Evolutionary conservation across 2,113 vertebrate species (phyloP).

Genomic region (Gallinago paraguaiae): DNA sequence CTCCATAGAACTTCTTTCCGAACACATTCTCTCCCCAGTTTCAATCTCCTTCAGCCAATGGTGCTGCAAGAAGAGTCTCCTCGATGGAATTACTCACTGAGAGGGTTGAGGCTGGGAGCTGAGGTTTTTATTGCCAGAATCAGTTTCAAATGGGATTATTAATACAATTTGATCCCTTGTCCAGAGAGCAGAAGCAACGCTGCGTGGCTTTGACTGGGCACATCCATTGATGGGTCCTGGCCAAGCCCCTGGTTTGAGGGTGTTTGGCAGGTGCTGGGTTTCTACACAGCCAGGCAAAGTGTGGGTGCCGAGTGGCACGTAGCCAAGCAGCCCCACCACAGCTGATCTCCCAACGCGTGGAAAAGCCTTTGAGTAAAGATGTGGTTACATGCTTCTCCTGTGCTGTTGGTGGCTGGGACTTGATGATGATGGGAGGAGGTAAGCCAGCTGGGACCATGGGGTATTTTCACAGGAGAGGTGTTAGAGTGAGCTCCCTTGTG

Average conservation of each 20-base stretch:
- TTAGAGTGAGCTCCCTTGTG: not conserved
- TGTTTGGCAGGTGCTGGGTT: not conserved
- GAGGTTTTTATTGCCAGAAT: not conserved
- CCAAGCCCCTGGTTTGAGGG: not conserved
- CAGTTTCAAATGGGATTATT: not conserved
- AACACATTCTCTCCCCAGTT: not conserved
- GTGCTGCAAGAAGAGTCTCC: not conserved
- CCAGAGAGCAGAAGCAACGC: not conserved
- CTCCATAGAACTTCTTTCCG: not conserved
- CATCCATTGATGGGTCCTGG: not conserved
- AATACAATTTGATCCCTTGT: not conserved
- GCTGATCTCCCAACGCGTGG: not conserved
- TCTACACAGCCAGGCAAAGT: not conserved
- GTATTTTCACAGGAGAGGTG: not conserved
- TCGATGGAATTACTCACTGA: not conserved
- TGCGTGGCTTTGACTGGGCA: not conserved
- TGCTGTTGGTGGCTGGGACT: not conserved
- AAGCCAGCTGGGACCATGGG: accelerated
- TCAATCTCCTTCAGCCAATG: not conserved
- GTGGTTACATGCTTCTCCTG: not conserved
- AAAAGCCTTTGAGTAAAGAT: not conserved
- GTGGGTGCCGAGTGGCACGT: accelerated
- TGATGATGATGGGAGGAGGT: accelerated
- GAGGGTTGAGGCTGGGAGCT: not conserved
- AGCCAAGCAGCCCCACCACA: not conserved